A percentile compares a stretch with the other conserved stretches of the same genome.
Evolutionary conservation across 2,113 vertebrate genomes (phyloP).

Genomic region (Eonycteris spelaea): DNA sequence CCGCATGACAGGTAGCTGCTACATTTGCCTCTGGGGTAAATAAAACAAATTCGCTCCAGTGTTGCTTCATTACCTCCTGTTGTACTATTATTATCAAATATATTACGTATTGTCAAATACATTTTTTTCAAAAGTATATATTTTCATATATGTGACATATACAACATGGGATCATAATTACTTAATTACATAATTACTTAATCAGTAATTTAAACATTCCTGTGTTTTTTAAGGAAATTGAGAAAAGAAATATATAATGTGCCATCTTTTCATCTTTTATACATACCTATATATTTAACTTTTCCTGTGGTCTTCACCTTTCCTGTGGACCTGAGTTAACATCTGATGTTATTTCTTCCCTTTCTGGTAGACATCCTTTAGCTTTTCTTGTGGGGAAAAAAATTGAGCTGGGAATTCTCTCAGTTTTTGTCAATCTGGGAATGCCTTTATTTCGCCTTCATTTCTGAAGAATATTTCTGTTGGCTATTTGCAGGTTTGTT

Average conservation of each 20-base stretch:
- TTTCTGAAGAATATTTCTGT: no score
- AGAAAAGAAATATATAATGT: background rate
- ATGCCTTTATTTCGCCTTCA: background rate
- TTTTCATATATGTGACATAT: background rate
- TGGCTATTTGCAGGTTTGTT: background rate
- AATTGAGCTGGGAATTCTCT: background rate
- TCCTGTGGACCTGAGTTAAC: background rate
- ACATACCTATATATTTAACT: background rate
- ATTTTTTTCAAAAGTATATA: background rate
- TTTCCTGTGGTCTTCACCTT: background rate
- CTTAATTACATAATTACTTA: background rate
- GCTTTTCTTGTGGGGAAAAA: background rate
- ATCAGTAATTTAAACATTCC: background rate
- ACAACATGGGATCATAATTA: background rate
- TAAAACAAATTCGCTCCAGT: background rate
- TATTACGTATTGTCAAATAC: background rate
- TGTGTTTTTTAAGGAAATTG: background rate
- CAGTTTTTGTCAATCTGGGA: background rate
- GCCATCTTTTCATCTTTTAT: background rate
- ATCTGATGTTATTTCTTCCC: background rate
- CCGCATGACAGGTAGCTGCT: background rate
- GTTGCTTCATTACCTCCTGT: background rate
- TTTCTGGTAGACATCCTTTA: background rate
- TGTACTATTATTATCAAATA: background rate
- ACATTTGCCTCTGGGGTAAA: background rate